Base-by-base conservation (phyloP, 2,888 invertebrate species). In the Synergus japonicus region DNA sequence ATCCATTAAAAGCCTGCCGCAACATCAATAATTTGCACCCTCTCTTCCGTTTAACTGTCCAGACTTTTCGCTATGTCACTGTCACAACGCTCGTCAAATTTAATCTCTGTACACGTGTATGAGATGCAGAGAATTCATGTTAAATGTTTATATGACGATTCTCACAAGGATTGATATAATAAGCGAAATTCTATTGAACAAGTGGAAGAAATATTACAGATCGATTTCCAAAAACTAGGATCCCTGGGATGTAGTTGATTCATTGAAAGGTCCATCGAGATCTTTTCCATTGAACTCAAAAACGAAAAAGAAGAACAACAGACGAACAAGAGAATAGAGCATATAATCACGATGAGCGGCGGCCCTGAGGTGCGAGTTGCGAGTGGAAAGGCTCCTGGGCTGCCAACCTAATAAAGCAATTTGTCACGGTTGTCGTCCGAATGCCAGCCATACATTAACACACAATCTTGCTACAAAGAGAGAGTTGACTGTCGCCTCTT, bases 371-470 rank as follows among this genome's bases (percentile, higher is more conserved):
- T 87, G 87, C 85, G 86, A 82, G 82, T 78, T 80, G 85, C 86
- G 86, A 89, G 88, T 89, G 87, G 87, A 88, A 89, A 91, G 90
- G 89, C 90, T 91, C 90, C 91, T 87, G 90, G 90, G 87, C 90
- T 91, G 90, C 89, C 90, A 88, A 90, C 89, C 91, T 91, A 91
- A 91, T 91, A 91, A 91, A 91, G 91, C 90, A 91, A 91, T 91
- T 91, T 91, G 91, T 91, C 91, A 91, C 91, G 91, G 89, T 91
- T 91, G 91, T 91, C 91, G 90, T 90, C 91, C 90, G 88, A 91
- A 91, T 91, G 90, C 90, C 91, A 90, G 91, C 90, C 89, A 91
- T 90, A 90, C 91, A 91, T 91, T 91, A 91, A 91, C 91, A 90
- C 91, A 91, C 91, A 90, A 91, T 91, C 91, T 90, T 87, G 86